Conservation (phyloP, 2,113 vertebrate genomes). For the Bubo blakistoni region DNA sequence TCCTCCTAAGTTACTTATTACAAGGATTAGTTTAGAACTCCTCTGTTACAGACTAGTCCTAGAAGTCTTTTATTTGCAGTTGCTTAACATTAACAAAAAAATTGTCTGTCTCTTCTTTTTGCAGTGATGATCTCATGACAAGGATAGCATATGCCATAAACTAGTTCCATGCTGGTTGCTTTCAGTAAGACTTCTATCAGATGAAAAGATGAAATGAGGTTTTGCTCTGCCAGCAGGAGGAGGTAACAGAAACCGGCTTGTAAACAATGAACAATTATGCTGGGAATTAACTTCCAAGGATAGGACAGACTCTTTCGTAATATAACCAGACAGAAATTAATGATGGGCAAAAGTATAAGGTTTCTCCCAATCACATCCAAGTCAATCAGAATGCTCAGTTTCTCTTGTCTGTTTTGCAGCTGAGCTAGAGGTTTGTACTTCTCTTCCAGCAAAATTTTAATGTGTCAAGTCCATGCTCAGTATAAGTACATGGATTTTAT, state of each 20-base stretch:
- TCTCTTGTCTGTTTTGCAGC: neutral
- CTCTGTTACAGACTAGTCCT: neutral
- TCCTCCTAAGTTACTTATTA: neutral
- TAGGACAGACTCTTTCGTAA: neutral
- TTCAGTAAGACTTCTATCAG: neutral
- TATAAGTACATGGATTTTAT: slow-evolving; percentile 56
- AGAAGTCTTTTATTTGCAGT: neutral
- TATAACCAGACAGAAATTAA: neutral
- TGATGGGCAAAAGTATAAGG: neutral
- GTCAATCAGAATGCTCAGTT: neutral
- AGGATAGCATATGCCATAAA: neutral
- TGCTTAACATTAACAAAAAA: neutral
- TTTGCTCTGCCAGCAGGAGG: neutral
- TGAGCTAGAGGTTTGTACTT: slow-evolving; percentile 16
- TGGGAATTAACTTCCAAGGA: slow-evolving; percentile 18
- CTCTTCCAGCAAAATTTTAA: slow-evolving; percentile 25
- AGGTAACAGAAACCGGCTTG: neutral
- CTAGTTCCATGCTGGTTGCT: neutral
- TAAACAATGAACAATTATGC: neutral
- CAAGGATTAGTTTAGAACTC: neutral
- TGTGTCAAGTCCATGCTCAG: slow-evolving; percentile 7
- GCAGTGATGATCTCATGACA: neutral
- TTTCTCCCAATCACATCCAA: neutral
- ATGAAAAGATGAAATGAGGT: neutral
- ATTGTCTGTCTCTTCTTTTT: neutral